phyloP scores from a whole-genome alignment of 2,113 vertebrate genomes.

The Megaptera novaeangliae region DNA sequence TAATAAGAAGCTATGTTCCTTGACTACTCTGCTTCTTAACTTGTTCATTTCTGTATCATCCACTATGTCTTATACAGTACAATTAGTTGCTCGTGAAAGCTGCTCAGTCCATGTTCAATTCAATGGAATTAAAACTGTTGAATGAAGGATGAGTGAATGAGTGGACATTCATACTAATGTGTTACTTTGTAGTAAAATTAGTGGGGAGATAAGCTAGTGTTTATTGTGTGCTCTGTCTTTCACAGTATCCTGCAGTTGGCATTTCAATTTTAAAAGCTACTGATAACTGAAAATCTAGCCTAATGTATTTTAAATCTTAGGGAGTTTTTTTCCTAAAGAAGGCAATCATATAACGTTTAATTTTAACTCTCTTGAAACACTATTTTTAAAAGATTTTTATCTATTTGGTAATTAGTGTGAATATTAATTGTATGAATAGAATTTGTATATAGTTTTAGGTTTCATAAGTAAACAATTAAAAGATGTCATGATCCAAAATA shows the following conservation, averaged over 20 bases:
- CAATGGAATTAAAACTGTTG: not conserved
- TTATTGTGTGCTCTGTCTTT: not conserved
- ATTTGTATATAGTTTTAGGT: not conserved
- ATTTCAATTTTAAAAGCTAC: conserved; percentile 20
- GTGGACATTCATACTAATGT: not conserved
- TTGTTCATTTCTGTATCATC: conserved; percentile 28
- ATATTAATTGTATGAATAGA: not conserved
- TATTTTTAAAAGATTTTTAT: not conserved
- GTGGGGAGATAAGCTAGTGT: not conserved
- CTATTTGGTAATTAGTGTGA: not conserved
- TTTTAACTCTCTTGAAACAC: not conserved
- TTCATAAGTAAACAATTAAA: not conserved
- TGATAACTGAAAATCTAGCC: not conserved
- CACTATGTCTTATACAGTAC: not conserved
- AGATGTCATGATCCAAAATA: not conserved
- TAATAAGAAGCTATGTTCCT: not conserved
- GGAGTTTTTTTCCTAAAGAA: not conserved
- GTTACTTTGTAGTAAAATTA: not conserved
- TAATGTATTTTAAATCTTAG: not conserved
- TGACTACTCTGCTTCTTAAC: not conserved
- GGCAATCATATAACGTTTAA: not conserved
- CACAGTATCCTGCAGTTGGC: not conserved
- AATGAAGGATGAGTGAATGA: conserved; percentile 30
- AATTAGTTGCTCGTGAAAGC: not conserved
- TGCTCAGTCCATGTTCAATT: not conserved